Evolutionary conservation across 2,113 vertebrate genomes (phyloP), one percentile per base, ranked within the genome.

Genomic region (Triplophysa rosa): DNA sequence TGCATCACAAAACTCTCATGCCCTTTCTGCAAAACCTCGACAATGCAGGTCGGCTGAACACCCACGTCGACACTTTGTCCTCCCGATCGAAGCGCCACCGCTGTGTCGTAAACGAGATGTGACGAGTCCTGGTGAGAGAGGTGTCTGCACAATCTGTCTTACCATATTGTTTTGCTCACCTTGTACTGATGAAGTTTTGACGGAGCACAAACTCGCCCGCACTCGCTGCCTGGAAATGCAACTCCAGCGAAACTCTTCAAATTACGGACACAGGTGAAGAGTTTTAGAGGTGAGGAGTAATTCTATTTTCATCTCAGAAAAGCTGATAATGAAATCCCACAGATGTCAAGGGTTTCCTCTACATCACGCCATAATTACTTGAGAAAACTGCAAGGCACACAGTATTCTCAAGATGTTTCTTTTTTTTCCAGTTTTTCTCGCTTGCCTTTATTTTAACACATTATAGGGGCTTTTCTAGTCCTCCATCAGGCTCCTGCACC

Each of bases 31-130:
- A 23, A 23, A 72, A 72, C 54, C 54, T 42, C 70, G 42, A 59
- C 5, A 75, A 14, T 63, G 14, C 40, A 62, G 11, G 71, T 29
- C 16, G 14, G 54, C 37, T 74, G 72, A 62, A 75, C 72, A 63
- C 72, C 72, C 59, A 63, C 40, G 23, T 7, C 16, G 16, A 62
- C 82, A 84, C 78, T 79, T 66, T 78, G 67, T 69, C 80, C n/a
- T 26, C 74, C 80, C 81, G 58, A 77, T 74, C 80, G 87, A 88
- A 89, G 87, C 84, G 77, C 82, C 69, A 83, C 87, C 84, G 70
- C 90, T 89, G 89, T 78, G 91, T 85, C 84, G 89, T 84, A 92
- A 91, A 92, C 88, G 82, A 91, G 90, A 91, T 86, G 87, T 88
- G 83, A 88, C 79, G 86, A 83, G 81, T 85, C 89, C 89, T 79